A percentile compares a stretch with the other conserved stretches of the same genome.
These are phyloP conservation scores for Dryobota labecula DNA, from an alignment of 2,888 invertebrate genomes.

Conservation along the genomic window DNA sequence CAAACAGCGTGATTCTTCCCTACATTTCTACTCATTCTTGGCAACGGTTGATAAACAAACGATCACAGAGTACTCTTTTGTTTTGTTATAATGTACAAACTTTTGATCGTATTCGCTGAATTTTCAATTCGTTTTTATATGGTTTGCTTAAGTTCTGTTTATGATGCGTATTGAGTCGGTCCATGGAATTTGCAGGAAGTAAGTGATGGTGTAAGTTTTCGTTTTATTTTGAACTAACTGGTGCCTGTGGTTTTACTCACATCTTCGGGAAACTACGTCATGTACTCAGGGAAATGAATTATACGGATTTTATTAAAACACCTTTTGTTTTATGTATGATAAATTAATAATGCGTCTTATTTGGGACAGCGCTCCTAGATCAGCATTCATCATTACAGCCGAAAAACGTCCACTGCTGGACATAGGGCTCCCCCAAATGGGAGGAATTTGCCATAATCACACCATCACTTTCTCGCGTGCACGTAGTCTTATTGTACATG, in stretches of 20 bases:
- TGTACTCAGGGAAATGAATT: no score
- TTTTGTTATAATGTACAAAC: slow-evolving; percentile 65
- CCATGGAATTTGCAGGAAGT: slow-evolving; percentile 11
- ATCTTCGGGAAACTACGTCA: not conserved
- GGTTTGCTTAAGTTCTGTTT: slow-evolving; percentile 42
- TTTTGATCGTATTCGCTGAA: slow-evolving; percentile 64
- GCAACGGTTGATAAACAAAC: slow-evolving; percentile 42
- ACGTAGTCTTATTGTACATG: no score
- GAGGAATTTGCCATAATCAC: no score
- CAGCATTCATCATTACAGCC: no score
- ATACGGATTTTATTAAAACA: no score
- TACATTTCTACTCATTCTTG: slow-evolving; percentile 28
- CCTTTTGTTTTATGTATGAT: no score
- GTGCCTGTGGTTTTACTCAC: not conserved
- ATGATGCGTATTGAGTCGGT: slow-evolving; percentile 25
- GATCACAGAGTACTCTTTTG: slow-evolving; percentile 52
- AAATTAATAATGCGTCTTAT: no score
- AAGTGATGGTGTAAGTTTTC: slow-evolving; percentile 15
- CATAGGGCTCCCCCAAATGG: no score
- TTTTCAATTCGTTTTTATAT: slow-evolving; percentile 69
- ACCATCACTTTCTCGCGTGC: no score
- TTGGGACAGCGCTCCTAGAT: no score
- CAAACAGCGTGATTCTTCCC: slow-evolving; percentile 3
- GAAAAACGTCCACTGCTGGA: no score
- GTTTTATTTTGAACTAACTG: not conserved